Percentiles rank a stretch among this genome's conserved stretches.
Evolutionary conservation across 2,113 vertebrate species (phyloP).

Genomic region (Phoenicopterus ruber): DNA sequence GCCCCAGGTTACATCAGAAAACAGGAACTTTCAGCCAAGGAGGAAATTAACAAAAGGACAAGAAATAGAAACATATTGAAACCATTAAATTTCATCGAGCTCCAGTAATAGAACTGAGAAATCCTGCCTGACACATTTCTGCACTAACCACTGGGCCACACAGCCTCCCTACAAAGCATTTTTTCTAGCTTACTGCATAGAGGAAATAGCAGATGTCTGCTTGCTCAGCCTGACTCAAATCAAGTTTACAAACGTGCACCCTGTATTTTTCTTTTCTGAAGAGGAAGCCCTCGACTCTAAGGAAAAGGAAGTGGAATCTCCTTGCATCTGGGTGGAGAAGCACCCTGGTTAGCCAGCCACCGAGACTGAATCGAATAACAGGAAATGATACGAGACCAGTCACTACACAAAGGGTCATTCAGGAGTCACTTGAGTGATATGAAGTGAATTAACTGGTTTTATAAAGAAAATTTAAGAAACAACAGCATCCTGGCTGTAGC

Average conservation of each 20-base stretch:
- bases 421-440: neutral
- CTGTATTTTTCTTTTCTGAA: neutral
- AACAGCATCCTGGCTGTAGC: neutral
- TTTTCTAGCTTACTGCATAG: neutral
- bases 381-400: neutral
- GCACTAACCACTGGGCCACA: neutral
- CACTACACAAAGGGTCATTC: neutral
- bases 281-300: neutral
- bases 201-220: neutral
- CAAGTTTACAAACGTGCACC: neutral
- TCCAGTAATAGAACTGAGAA: neutral
- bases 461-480: neutral
- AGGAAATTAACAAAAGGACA: neutral
- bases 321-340: neutral
- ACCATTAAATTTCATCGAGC: neutral
- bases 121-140: neutral
- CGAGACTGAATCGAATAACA: accelerated
- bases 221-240: neutral
- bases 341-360: neutral
- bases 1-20: neutral
- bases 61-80: neutral
- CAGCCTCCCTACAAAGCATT: neutral
- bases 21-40: neutral
- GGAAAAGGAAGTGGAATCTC: neutral
- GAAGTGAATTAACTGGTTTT: neutral